Evolutionary conservation across 2,113 vertebrate species (phyloP).

Genomic region (Colistium nudipinnis): DNA sequence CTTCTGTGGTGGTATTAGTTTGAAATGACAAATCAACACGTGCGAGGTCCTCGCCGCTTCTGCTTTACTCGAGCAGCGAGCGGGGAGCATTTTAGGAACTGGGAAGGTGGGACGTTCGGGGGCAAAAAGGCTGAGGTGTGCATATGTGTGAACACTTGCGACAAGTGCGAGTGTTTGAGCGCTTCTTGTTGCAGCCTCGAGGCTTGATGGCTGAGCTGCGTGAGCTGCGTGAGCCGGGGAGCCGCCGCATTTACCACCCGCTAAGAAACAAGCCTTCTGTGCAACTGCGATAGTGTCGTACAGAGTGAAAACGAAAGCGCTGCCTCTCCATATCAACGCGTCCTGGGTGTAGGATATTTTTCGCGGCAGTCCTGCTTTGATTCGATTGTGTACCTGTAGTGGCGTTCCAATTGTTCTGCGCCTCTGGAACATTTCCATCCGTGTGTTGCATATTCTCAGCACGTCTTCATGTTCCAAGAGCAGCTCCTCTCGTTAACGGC

Average conservation of each 20-base stretch:
- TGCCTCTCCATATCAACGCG: conserved; percentile 45
- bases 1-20: conserved; percentile 19
- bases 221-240: conserved; percentile 61
- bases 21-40: conserved; percentile 11
- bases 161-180: conserved; percentile 26
- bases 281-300: conserved; percentile 67
- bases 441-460: no score
- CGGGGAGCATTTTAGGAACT: conserved; percentile 27
- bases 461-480: no score
- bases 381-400: conserved; percentile 55
- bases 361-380: conserved; percentile 52
- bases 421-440: no score
- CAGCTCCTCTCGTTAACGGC: no score
- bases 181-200: conserved; percentile 58
- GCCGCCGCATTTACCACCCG: conserved; percentile 75
- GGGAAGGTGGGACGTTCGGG: no score
- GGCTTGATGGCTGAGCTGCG: conserved; percentile 67
- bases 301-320: conserved; percentile 59
- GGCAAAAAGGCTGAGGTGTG: no score
- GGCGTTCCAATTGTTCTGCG: no score
- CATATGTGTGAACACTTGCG: conserved; percentile 29
- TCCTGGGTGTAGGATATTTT: conserved; percentile 63
- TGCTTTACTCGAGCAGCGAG: conserved; percentile 41
- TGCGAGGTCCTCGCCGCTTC: neutral
- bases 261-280: conserved; percentile 73